Evolutionary conservation across 2,113 vertebrate genomes (phyloP).

Genomic region (Cyanistes caeruleus): DNA sequence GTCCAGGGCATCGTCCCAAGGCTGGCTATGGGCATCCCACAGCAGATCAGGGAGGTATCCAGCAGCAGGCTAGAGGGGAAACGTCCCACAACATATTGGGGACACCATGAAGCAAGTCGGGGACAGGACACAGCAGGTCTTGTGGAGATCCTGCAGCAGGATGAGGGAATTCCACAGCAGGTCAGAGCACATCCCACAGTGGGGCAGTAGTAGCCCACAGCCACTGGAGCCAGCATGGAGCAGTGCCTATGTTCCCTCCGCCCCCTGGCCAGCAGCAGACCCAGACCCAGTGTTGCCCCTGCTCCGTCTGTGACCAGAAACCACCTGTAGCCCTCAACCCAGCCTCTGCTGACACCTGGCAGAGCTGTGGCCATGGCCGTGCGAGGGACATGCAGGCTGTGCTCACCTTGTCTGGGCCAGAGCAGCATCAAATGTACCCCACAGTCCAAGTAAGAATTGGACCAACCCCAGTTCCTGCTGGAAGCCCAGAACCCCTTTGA

Average conservation of each 20-base stretch:
- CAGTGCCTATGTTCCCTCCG: not conserved
- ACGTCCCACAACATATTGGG: rapidly evolving
- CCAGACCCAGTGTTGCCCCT: rapidly evolving
- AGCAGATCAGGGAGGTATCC: not conserved
- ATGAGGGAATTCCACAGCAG: not conserved
- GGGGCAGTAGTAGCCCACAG: not conserved
- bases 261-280: not conserved
- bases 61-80: not conserved
- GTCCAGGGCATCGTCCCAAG: not conserved
- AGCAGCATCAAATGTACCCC: not conserved
- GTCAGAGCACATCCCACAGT: not conserved
- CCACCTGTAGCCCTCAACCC: not conserved
- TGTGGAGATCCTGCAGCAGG: not conserved
- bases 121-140: not conserved
- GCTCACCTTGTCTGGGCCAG: not conserved
- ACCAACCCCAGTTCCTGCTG: not conserved
- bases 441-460: rapidly evolving
- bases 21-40: not conserved
- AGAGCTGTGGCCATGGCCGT: rapidly evolving
- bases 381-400: rapidly evolving
- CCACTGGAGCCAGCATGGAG: not conserved
- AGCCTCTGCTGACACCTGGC: not conserved
- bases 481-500: not conserved
- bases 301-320: not conserved
- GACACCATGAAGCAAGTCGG: rapidly evolving